These are phyloP conservation scores for Drosophila phalerata DNA, from an alignment of 2,888 invertebrate genomes.

Conservation along the genomic window DNA sequence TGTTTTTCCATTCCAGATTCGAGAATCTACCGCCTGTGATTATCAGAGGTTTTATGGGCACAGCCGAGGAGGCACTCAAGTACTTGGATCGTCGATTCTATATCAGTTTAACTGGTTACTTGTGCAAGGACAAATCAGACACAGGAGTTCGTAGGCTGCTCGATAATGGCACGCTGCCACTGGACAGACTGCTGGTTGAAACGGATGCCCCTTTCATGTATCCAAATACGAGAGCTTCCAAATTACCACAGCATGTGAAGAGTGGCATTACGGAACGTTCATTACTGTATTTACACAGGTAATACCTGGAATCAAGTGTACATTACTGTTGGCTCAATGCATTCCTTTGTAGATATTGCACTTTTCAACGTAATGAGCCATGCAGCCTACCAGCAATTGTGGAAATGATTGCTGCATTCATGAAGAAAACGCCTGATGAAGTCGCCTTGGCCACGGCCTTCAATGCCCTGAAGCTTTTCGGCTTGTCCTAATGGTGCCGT, in stretches of 20 bases:
- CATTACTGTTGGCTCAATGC: not conserved
- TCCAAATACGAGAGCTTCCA: constrained; percentile 96
- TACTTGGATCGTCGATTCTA: constrained; percentile 95
- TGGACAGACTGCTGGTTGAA: constrained; percentile 94
- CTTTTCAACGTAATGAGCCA: constrained; percentile 98
- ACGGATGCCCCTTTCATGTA: constrained; percentile 99
- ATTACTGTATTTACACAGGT: constrained; percentile 85
- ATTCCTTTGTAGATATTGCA: constrained; percentile 90
- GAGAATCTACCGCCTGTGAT: constrained; percentile 91
- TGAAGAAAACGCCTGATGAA: constrained; percentile 94
- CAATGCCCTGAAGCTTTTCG: constrained; percentile 96
- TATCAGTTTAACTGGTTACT: constrained; percentile 91
- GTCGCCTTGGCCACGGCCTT: constrained; percentile 96
- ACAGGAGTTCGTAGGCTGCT: constrained; percentile 94
- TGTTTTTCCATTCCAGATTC: constrained; percentile 72
- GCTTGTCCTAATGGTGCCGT: constrained; percentile 87
- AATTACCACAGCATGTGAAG: constrained; percentile 94
- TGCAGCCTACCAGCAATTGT: constrained; percentile 96
- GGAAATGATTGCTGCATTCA: constrained; percentile 97
- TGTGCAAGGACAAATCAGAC: constrained; percentile 92
- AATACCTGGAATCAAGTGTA: not conserved
- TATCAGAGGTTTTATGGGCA: constrained; percentile 96
- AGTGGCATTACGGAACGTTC: constrained; percentile 94
- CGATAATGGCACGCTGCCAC: constrained; percentile 92
- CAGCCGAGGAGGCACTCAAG: constrained; percentile 92